A percentile compares a stretch with the other conserved stretches of the same genome.
phyloP scores from a whole-genome alignment of 2,797 vertebrate genomes.

The Sebastiscus albofasciatus region DNA sequence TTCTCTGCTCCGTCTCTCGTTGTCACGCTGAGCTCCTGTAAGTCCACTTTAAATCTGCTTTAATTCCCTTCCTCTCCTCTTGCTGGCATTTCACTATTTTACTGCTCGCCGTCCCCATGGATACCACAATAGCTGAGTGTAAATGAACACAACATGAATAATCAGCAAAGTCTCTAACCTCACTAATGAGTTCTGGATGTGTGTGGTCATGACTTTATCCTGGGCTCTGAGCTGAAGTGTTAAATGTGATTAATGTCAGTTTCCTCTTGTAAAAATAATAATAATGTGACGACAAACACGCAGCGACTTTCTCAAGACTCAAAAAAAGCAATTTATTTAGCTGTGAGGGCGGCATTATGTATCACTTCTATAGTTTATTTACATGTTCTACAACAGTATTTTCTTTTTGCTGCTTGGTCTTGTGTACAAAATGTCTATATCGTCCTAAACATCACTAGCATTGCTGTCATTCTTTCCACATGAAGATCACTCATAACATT shows the following conservation, averaged over 20 bases:
- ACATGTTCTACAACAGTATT: constrained; percentile 63
- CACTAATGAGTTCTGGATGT: constrained; percentile 44
- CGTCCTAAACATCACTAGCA: constrained; percentile 35
- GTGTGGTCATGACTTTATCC: constrained; percentile 28
- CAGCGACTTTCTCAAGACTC: constrained; percentile 44
- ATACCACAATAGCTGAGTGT: constrained; percentile 28
- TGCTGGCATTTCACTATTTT: constrained; percentile 14
- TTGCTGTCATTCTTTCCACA: constrained; percentile 24
- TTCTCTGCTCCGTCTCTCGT: constrained; percentile 13
- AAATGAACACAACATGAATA: constrained; percentile 48
- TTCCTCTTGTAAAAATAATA: not conserved
- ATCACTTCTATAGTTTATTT: constrained; percentile 72
- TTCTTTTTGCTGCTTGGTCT: constrained; percentile 6
- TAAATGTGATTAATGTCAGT: not conserved
- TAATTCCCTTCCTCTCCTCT: constrained; percentile 19
- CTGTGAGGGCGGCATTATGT: constrained; percentile 35
- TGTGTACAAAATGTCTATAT: constrained; percentile 57
- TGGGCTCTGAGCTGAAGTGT: not conserved
- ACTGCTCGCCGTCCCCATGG: constrained; percentile 24
- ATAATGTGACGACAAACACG: not conserved
- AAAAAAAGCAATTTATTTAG: constrained; percentile 69
- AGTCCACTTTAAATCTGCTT: constrained; percentile 10
- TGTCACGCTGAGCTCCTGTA: constrained; percentile 15
- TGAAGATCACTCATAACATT: constrained; percentile 17
- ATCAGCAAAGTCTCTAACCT: constrained; percentile 25